Evolutionary conservation across 1,140 invertebrate genomes (phyloP).

Genomic region (Copidosoma floridanum): DNA sequence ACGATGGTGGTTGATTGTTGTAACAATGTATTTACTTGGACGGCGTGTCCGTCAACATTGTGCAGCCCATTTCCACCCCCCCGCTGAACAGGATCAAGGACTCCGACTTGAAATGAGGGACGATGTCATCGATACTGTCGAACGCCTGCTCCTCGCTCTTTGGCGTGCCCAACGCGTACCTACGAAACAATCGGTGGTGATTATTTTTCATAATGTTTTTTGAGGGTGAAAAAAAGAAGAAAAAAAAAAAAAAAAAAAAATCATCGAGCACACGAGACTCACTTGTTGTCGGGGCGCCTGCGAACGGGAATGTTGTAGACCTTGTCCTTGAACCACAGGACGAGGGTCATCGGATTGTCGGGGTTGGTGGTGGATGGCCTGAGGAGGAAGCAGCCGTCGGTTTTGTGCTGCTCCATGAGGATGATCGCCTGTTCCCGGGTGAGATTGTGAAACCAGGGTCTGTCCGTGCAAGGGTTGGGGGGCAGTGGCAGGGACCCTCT

Average conservation of each 20-base stretch:
- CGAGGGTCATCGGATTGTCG: slow-evolving; percentile 47
- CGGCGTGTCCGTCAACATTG: slow-evolving; percentile 48
- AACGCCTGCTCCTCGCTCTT: slow-evolving; percentile 48
- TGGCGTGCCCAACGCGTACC: slow-evolving; percentile 46
- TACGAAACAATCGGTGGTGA: slow-evolving; percentile 20
- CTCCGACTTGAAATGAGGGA: slow-evolving; percentile 43
- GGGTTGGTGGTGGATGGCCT: slow-evolving; percentile 48
- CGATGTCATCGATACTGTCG: slow-evolving; percentile 48
- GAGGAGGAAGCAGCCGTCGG: slow-evolving; percentile 49
- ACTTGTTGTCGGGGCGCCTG: slow-evolving; percentile 49
- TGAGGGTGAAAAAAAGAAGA: no score
- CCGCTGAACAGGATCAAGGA: slow-evolving; percentile 45
- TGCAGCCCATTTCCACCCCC: slow-evolving; percentile 46
- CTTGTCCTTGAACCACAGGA: slow-evolving; percentile 50
- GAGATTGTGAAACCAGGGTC: slow-evolving; percentile 53
- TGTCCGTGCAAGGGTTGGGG: slow-evolving; percentile 47
- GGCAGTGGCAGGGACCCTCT: slow-evolving; percentile 49
- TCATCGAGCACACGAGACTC: no score
- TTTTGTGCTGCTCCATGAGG: slow-evolving; percentile 48
- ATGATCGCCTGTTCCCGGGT: slow-evolving; percentile 46
- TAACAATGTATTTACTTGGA: no score
- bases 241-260: no score
- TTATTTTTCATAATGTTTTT: not conserved
- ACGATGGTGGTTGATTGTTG: no score
- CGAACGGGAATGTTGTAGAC: slow-evolving; percentile 52